A percentile compares a stretch with the other conserved stretches of the same genome.
Evolutionary conservation across 2,113 vertebrate species (phyloP).

Genomic region (Bagarius yarrelli): DNA sequence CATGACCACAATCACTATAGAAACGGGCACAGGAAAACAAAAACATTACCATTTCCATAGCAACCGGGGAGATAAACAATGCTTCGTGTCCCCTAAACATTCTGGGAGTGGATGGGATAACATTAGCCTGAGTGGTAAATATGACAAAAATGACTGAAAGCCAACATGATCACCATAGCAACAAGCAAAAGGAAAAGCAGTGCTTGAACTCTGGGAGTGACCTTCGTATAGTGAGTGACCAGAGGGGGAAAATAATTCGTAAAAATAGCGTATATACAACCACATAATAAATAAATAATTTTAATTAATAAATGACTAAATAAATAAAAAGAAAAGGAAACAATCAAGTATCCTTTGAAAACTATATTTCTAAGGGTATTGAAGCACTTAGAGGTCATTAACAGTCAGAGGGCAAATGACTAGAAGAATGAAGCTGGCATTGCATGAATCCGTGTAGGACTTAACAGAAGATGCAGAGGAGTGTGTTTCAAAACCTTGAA

Average conservation of each 20-base stretch:
- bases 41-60: conserved; percentile 41
- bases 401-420: conserved; percentile 22
- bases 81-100: conserved; percentile 26
- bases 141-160: conserved; percentile 17
- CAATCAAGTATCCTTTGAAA: background rate
- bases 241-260: background rate
- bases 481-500: conserved; percentile 64
- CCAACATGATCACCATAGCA: conserved; percentile 24
- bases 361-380: background rate
- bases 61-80: conserved; percentile 32
- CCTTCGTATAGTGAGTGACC: conserved; percentile 24
- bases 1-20: conserved; percentile 73
- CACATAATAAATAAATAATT: conserved; percentile 7
- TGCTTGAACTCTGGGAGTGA: background rate
- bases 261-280: conserved; percentile 29
- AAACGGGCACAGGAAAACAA: conserved; percentile 59
- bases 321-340: background rate
- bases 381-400: conserved; percentile 18
- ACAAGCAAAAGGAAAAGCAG: conserved; percentile 20
- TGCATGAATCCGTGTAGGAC: conserved; percentile 38
- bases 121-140: conserved; percentile 1
- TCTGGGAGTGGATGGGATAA: background rate
- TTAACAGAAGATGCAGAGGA: conserved; percentile 45
- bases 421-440: conserved; percentile 33
- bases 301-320: background rate